Base-by-base conservation (phyloP, 2,888 invertebrate genomes). In the Metellina segmentata region DNA sequence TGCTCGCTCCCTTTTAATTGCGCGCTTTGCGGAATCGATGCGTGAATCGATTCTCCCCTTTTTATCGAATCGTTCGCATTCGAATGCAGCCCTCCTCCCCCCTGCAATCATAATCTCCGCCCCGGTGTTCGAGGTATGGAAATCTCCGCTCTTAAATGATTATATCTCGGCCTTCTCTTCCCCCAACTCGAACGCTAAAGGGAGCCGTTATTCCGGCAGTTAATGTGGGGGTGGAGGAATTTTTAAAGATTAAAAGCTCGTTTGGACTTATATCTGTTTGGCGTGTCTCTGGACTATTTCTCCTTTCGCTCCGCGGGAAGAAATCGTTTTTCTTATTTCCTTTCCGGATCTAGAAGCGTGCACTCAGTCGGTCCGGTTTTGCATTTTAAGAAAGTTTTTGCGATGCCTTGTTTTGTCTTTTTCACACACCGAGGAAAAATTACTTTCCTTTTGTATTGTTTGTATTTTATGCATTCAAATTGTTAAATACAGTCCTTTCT, bases 201-300 rank as follows among this genome's bases (percentile, higher is more conserved):
- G 19, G 9, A 34, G 20, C 79, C 53, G 52, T 79, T 79, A 79
- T 79, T 79, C 61, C 16, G 79, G 49, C 77, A 16, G 77, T 52
- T 19, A 19, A 19, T 61, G 53, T 20, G 53, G 53, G 79, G 79
- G 13, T 20, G 53, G 8, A 20, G 79, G 79, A 8, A 19, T 79
- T 52, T 79, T 81, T 81, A 81, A 79, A 53, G 53, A 53, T 79
- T 79, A 79, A 79, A 79, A 79, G 82, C 19, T 61, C 74, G 61
- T 34, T 75, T 53, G 78, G 86, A 86, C 70, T 86, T 77, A 86
- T 86, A 78, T 20, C 78, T 20, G 49, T 86, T 78, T 86, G 52
- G 86, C 86, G 86, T 86, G 86, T 51, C 52, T 74, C 52, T 2
- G 20, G 53, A 19, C 52, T 51, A 72, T 83, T 83, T 34, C 34